Evolutionary conservation across 2,797 vertebrate genomes (phyloP), one percentile per base, ranked within the genome.

Genomic region (Takifugu ocellatus): DNA sequence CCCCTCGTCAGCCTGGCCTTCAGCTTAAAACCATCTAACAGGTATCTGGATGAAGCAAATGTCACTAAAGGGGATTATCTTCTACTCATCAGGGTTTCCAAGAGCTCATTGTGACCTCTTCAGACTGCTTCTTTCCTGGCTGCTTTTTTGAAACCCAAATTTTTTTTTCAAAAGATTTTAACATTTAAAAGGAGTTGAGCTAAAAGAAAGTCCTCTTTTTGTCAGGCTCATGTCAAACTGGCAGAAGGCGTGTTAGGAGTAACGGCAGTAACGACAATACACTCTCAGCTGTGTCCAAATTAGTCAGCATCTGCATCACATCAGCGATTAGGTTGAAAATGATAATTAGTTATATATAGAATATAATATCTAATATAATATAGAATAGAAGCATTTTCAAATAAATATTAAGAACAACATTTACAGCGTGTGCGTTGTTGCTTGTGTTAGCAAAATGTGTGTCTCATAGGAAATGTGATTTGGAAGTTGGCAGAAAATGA

Each of bases 1-100:
- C 56, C 60, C 54, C 21, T 0, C 44, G 36, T 59, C 44, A 68
- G 55, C 61, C 54, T 29, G 16, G 54, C 51, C 59, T 56, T 73
- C 52, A 49, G 55, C 57, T 63, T 49, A 52, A 31, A 46, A 46
- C 47, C 66, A 59, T 48, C 66, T 76, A 72, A 71, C 59, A 59
- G 49, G 53, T 49, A 63, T 59, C 27, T 5, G 3, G 56, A 70
- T 58, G 42, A 68, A 61, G 15, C 31, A 53, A 58, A 62, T 51
- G 42, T 31, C 51, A 55, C 39, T 49, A 48, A 63, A 55, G n/a
- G 50, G 6, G 14, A 51, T 24, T 16, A 6, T 16, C 4, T 43
- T 58, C 12, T 21, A 10, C 54, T 17, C 16, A 4, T 45, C 44
- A 45, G 14, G 15, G 16, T n/a, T 3, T 45, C n/a, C 44, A 45